Percentiles rank a stretch among this genome's conserved stretches.
Evolutionary conservation across 2,888 invertebrate species (phyloP).

Genomic region (Eumacrocentrus americanus): DNA sequence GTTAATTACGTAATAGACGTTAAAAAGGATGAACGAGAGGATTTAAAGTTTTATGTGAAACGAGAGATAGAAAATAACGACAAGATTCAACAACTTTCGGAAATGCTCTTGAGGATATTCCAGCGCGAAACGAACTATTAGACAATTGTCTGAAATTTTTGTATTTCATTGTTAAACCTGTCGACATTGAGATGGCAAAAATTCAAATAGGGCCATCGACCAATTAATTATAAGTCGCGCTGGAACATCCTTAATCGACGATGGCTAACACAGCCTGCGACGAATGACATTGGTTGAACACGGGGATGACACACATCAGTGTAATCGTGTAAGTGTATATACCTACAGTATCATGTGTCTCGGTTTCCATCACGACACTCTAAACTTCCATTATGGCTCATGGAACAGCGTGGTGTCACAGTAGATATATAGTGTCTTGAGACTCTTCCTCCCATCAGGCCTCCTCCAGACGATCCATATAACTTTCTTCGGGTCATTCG

Average conservation of each 20-base stretch:
- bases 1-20: not conserved
- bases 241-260: too few relatives aligned
- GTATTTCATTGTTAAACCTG: too few relatives aligned
- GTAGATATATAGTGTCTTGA: conserved; percentile 1
- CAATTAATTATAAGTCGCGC: too few relatives aligned
- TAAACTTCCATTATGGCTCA: conserved; percentile 7
- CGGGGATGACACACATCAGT: not conserved
- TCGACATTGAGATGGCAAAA: too few relatives aligned
- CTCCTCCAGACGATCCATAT: not conserved
- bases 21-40: not conserved
- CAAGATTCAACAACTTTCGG: too few relatives aligned
- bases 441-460: not conserved
- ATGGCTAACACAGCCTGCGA: too few relatives aligned
- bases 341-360: not conserved
- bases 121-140: too few relatives aligned
- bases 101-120: too few relatives aligned
- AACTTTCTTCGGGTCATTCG: not conserved
- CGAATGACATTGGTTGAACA: too few relatives aligned
- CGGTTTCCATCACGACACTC: not conserved
- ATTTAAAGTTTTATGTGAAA: not conserved
- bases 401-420: not conserved
- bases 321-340: not conserved
- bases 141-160: too few relatives aligned
- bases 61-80: not conserved
- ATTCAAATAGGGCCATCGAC: too few relatives aligned